Base-by-base conservation (phyloP, 1,140 invertebrate species). In the Caenorhabditis brenneri region DNA sequence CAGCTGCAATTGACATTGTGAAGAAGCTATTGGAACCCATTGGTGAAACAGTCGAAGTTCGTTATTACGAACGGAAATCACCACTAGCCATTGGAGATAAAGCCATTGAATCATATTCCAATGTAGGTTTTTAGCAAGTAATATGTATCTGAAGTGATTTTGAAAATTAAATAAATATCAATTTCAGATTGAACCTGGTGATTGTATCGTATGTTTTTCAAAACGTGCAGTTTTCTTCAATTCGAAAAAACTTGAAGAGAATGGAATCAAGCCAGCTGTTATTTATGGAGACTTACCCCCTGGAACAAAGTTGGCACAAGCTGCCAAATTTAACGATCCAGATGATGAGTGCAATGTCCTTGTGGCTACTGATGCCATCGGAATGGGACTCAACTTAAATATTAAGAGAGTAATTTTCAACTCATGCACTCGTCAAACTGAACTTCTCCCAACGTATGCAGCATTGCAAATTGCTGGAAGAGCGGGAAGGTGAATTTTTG, bases 331-430 rank as follows among this genome's bases (percentile, higher is more conserved):
- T 90, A 99, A 99, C 92, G 96, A 99, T 92, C 94, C 95, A 0
- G 93, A 96, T 10, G 94, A 96, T 93, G 93, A 95, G 27, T 98
- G 96, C 91, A 99, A 99, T 93, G 94, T 99, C 24, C 93, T 99
- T 19, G 83, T 99, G 0, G 97, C 98, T 3, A 99, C 98, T 5
- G 98, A 99, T 93, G 97, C 98, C 24, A 98, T 99, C 89, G 98
- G 98, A 87, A 97, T 99, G 95, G 98, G 98, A 27, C 93, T 99
- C 19, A 99, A 99, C 93, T 93, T 99, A 95, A 90, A 90, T 82
- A 90, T 90, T 36, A 82, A 84, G 74, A 82, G 97, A 87, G 94
- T 99, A 58, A 95, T 99, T 90, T 99, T 99, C 91, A 96, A 97
- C 91, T 96, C 96, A 0, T 90, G 99, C 80, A 94, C 95, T 48